Conservation (phyloP, 2,113 vertebrate genomes). For the Myiopsitta monachus region DNA sequence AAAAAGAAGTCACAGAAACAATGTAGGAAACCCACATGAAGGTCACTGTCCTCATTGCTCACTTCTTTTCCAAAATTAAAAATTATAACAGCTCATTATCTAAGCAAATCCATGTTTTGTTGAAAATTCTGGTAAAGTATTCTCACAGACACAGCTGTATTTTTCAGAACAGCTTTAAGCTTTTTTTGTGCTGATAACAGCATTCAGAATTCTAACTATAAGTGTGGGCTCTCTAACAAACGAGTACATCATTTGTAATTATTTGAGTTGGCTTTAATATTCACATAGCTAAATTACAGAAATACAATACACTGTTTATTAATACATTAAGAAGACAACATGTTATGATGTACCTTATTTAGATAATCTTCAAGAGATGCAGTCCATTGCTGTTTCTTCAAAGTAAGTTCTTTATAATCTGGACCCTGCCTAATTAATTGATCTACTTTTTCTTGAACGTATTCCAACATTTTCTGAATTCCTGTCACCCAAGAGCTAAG, state of each 20-base stretch:
- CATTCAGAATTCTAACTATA: background rate
- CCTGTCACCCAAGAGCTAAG: constrained; percentile 71
- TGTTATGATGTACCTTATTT: constrained; percentile 76
- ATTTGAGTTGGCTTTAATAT: background rate
- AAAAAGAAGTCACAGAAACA: background rate
- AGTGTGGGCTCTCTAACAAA: background rate
- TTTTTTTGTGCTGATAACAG: background rate
- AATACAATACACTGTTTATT: background rate
- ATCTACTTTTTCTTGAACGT: constrained; percentile 70
- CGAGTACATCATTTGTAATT: background rate
- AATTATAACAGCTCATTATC: background rate
- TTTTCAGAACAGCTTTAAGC: background rate
- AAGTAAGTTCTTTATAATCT: constrained; percentile 64
- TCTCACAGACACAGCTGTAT: background rate
- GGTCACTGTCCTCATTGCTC: background rate
- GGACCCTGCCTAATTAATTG: constrained; percentile 68
- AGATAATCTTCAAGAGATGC: constrained; percentile 73
- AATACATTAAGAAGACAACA: background rate
- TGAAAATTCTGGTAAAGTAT: background rate
- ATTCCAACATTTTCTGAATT: constrained; percentile 77
- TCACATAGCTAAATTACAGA: background rate
- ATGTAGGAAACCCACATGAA: background rate
- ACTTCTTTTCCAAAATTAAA: background rate
- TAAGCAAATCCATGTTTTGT: background rate
- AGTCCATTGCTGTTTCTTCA: constrained; percentile 71